These are phyloP conservation scores for Corythornis madagascariensis DNA, from an alignment of 2,113 vertebrate genomes.

Conservation along the genomic window DNA sequence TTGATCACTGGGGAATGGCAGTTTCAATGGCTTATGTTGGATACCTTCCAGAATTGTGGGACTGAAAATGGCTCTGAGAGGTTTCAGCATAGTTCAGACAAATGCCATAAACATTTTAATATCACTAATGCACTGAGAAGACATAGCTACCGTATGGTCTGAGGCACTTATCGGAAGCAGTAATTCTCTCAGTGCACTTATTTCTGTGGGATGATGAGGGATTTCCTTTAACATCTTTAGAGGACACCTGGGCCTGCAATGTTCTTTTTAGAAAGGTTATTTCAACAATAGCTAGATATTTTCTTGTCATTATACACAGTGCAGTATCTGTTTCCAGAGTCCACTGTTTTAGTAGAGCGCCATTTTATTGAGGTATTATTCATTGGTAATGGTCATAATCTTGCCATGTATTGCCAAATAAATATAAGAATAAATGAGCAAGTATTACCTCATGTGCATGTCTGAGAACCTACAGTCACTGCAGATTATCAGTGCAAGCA, in stretches of 20 bases:
- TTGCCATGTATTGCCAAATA: conserved; percentile 2
- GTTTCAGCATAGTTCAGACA: not conserved
- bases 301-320: not conserved
- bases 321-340: not conserved
- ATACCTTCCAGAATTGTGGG: not conserved
- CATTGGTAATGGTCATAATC: not conserved
- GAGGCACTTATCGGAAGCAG: not conserved
- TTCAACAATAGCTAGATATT: conserved; percentile 1
- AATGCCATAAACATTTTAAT: not conserved
- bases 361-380: conserved; percentile 32
- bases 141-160: not conserved
- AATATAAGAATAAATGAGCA: not conserved
- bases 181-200: not conserved
- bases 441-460: not conserved
- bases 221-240: not conserved
- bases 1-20: not conserved
- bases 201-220: not conserved
- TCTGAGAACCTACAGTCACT: not conserved
- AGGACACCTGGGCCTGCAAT: not conserved
- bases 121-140: not conserved
- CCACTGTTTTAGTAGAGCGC: not conserved
- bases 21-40: not conserved
- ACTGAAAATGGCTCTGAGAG: not conserved
- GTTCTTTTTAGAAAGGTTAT: conserved; percentile 16
- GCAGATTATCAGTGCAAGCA: not conserved